Percentiles rank a stretch among this genome's conserved stretches.
Evolutionary conservation across 53 echinoderm and acorn worm species (phyloP).

Genomic region (Actinopyga echinites): DNA sequence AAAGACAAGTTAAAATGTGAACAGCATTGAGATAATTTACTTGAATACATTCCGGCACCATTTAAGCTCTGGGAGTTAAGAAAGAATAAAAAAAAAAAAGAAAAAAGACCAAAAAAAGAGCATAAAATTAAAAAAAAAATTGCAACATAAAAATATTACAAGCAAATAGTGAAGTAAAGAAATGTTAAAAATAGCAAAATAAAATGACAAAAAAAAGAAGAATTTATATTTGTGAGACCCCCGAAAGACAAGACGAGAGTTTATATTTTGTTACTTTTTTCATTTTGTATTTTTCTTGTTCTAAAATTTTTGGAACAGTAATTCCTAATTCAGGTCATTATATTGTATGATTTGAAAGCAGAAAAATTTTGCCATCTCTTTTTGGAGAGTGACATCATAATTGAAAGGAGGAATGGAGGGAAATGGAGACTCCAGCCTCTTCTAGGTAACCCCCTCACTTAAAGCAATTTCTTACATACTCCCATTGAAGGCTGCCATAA

Average conservation of each 20-base stretch:
- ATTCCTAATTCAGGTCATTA: neutral
- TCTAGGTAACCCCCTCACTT: too few relatives aligned
- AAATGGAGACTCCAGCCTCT: too few relatives aligned
- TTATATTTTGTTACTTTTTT: conserved; percentile 56
- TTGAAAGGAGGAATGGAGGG: neutral
- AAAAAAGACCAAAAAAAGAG: conserved; percentile 28
- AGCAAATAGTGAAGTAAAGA: neutral
- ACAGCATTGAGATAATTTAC: conserved; percentile 48
- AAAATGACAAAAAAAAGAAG: conserved; percentile 26
- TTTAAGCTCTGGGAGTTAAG: conserved; percentile 46
- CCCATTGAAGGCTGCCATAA: conserved; percentile 49
- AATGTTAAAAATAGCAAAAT: conserved; percentile 45
- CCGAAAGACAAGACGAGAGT: conserved; percentile 26
- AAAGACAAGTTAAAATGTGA: conserved; percentile 27
- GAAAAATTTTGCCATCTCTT: neutral
- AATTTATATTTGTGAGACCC: conserved; percentile 51
- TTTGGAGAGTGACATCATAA: neutral
- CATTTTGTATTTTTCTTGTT: conserved; percentile 37
- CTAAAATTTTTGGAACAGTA: conserved; percentile 19
- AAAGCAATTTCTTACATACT: neutral
- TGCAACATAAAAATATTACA: neutral
- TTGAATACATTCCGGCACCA: conserved; percentile 50
- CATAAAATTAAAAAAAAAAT: conserved; percentile 25
- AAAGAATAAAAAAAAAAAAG: neutral
- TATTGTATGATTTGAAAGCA: too few relatives aligned